phyloP scores from a whole-genome alignment of 2,797 vertebrate species.

The Heteromormyrus szaboi region DNA sequence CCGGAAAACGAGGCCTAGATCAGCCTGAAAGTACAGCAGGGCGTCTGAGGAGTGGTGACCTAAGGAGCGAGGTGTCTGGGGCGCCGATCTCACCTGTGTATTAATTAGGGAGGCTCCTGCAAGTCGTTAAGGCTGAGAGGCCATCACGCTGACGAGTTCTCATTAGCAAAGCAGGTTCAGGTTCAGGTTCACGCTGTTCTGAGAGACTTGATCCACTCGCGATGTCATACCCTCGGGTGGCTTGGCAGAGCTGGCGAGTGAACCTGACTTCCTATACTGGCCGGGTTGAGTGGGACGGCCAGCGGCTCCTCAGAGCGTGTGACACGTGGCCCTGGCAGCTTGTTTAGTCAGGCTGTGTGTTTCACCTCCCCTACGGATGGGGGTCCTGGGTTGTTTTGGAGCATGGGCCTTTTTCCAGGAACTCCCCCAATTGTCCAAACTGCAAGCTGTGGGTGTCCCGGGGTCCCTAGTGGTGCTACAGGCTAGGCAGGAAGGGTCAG shows the following conservation, averaged over 20 bases:
- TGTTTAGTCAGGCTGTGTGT: not conserved
- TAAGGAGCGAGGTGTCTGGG: not conserved
- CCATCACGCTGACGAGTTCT: not conserved
- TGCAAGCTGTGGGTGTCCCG: not conserved
- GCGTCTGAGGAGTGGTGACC: not conserved
- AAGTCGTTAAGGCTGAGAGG: not conserved
- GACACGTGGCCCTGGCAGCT: not conserved
- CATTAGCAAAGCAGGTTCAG: not conserved
- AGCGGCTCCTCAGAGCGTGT: not conserved
- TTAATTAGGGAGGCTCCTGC: not conserved
- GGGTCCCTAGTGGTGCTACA: not conserved
- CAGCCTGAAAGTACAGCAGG: not conserved
- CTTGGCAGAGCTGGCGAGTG: not conserved
- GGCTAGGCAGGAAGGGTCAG: conserved; percentile 12
- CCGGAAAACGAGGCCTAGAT: not conserved
- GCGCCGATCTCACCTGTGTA: not conserved
- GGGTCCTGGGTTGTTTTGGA: not conserved
- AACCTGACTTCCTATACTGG: not conserved
- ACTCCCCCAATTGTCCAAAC: not conserved
- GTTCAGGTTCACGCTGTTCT: not conserved
- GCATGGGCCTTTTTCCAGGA: not conserved
- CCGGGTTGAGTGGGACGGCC: not conserved
- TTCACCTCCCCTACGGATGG: not conserved
- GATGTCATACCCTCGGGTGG: not conserved
- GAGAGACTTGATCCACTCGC: not conserved